phyloP scores from a whole-genome alignment of 1,140 invertebrate species.

The Antheraea pernyi region DNA sequence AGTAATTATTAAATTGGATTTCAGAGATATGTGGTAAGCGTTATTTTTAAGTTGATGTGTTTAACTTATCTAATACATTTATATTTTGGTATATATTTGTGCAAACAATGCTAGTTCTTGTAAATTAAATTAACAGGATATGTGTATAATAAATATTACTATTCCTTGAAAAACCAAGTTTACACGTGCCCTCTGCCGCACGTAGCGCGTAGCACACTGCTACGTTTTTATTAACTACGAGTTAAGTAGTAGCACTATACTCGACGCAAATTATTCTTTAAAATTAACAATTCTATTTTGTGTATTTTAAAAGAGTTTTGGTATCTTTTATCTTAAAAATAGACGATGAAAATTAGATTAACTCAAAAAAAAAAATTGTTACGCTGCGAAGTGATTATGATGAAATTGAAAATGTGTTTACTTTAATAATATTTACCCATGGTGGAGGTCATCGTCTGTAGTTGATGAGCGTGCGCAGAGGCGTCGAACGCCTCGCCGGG shows the following conservation, averaged over 20 bases:
- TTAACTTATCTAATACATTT: too few species aligned
- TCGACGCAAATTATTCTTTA: too few species aligned
- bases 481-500: conserved; percentile 66
- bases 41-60: too few species aligned
- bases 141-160: not conserved
- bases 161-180: not conserved
- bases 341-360: not conserved
- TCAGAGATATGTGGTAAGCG: too few species aligned
- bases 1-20: too few species aligned
- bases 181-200: not conserved
- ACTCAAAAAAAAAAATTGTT: not conserved
- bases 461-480: conserved; percentile 63
- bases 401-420: not conserved
- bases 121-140: not conserved
- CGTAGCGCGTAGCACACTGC: conserved; percentile 36
- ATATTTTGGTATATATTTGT: not conserved
- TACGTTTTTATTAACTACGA: conserved; percentile 23
- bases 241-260: not conserved
- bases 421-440: conserved; percentile 67
- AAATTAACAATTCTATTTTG: too few species aligned
- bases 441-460: conserved; percentile 76
- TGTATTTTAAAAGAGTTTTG: not conserved
- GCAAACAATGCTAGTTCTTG: too few species aligned
- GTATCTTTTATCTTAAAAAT: not conserved
- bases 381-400: not conserved